Conservation (phyloP, 2,888 invertebrate species). For the Pollenia griseotomentosa region DNA sequence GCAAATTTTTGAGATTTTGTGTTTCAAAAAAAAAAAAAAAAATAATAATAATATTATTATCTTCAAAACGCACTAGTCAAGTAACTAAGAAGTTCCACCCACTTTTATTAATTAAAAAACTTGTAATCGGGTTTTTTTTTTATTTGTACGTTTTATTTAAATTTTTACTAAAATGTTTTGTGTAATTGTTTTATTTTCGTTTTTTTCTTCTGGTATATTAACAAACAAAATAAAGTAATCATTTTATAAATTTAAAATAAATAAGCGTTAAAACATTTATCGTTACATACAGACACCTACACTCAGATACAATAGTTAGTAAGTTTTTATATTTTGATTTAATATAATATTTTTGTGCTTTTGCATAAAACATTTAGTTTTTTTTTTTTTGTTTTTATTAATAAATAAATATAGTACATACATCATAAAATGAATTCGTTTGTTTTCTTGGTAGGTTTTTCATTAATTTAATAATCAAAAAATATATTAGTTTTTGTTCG, state of each 20-base stretch:
- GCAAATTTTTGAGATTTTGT: no score
- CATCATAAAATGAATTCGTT: slow-evolving; percentile 58
- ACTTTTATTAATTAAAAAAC: not conserved
- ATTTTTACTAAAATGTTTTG: slow-evolving; percentile 51
- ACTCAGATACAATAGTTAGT: slow-evolving; percentile 68
- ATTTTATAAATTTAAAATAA: slow-evolving; percentile 68
- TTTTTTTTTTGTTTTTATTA: slow-evolving; percentile 19
- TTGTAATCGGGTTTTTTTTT: not conserved
- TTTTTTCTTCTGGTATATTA: slow-evolving; percentile 44
- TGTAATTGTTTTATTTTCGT: slow-evolving; percentile 20
- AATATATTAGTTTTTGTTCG: slow-evolving; percentile 57
- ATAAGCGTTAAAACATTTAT: slow-evolving; percentile 64
- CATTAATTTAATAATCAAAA: slow-evolving; percentile 53
- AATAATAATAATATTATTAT: no score
- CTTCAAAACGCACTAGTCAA: no score
- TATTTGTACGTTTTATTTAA: slow-evolving; percentile 35
- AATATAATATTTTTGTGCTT: slow-evolving; percentile 31
- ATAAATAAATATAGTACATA: slow-evolving; percentile 53
- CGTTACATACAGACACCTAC: slow-evolving; percentile 62
- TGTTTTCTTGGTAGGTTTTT: slow-evolving; percentile 34
- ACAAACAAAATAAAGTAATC: slow-evolving; percentile 52
- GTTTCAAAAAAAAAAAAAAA: no score
- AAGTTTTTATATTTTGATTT: slow-evolving; percentile 29
- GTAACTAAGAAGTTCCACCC: no score
- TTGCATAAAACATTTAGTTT: slow-evolving; percentile 42